Conservation (phyloP, 2,888 invertebrate genomes). For the Acleris holmiana region DNA sequence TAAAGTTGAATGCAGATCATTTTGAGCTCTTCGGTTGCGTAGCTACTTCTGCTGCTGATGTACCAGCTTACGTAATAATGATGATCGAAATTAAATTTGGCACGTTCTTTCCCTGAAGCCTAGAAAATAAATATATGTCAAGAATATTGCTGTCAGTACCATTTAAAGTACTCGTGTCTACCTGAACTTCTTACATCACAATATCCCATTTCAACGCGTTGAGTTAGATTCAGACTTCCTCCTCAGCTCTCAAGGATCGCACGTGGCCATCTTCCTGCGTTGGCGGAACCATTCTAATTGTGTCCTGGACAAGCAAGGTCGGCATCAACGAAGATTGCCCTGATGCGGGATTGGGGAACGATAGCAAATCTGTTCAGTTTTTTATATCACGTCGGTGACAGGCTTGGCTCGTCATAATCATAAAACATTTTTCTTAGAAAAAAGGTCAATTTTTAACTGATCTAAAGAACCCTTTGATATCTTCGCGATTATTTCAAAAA, state of each 20-base stretch:
- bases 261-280: conserved; percentile 50
- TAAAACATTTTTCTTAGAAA: background rate
- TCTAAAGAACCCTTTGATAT: no score
- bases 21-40: no score
- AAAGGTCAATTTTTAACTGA: no score
- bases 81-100: no score
- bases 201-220: conserved; percentile 5
- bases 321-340: conserved; percentile 75
- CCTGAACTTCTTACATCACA: background rate
- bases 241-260: conserved; percentile 52
- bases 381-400: background rate
- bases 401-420: background rate
- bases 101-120: no score
- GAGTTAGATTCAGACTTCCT: conserved; percentile 48
- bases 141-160: no score
- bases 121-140: no score
- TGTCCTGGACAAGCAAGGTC: conserved; percentile 71
- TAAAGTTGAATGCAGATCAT: no score
- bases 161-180: no score
- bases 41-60: no score
- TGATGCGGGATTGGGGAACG: conserved; percentile 55
- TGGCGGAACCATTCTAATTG: conserved; percentile 67
- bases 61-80: no score
- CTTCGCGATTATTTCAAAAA: no score
- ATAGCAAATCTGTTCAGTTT: conserved; percentile 42